Base-by-base conservation (phyloP, 2,888 invertebrate genomes). In the Neoascia interrupta region DNA sequence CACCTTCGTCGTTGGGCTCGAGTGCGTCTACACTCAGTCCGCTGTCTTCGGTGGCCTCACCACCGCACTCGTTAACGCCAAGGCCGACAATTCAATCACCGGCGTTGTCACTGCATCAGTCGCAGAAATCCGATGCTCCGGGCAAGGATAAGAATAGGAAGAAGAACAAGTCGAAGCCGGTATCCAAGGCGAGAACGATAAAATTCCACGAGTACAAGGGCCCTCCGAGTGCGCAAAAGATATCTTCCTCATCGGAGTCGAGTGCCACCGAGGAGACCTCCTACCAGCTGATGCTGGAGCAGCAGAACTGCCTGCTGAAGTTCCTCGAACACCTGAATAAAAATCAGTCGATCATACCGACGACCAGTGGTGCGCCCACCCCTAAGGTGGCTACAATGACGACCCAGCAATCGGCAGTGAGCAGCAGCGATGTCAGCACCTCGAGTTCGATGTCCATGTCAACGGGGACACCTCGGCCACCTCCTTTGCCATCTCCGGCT, bases 201-300 rank as follows among this genome's bases (percentile, higher is more conserved):
- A 98, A 98, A 90, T 98, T 98, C 89, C 98, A 98, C 89, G 98
- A 98, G 89, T 96, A 97, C 88, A 96, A 96, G 90, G 97, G 97
- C 31, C 97, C 97, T 21, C 97, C 97, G 81, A 96, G 93, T 89
- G 87, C 87, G 5, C 95, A 95, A 83, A 91, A 92, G 53, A 90
- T 91, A 39, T 90, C 91, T 3, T 87, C 87, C 47, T 90, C 91
- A 15, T 91, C 92, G 8, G 91, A 91, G 8, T 87, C 86, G 76
- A 60, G 82, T 21, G 84, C 84, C 49, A 83, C 86, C 18, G 88
- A 88, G 60, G 97, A 97, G 89, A 96, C 96, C 5, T 95, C 96
- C 5, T 97, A 97, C 88, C 96, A 97, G 88, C 89, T 97, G 82
- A 91, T 97, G 60, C 91, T 98, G 79, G 96, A 98, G 85, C 98